Evolutionary conservation across 2,797 vertebrate species (phyloP), one percentile per base, ranked within the genome.

Genomic region (Rhinichthys osculus): DNA sequence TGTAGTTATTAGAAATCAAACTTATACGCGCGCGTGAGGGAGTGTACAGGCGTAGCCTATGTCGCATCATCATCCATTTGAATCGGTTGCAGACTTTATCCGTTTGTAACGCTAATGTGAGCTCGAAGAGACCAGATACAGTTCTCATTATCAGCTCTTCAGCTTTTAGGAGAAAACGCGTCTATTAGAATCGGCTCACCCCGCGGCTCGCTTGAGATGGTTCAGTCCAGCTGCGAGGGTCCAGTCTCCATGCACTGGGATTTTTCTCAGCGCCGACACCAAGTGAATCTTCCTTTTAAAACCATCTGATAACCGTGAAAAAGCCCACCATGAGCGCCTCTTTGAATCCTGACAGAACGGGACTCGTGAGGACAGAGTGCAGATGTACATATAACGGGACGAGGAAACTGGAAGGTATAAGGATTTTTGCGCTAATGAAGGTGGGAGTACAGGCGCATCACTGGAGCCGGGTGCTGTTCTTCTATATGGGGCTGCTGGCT

Each of bases 171-270:
- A 92, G 94, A 92, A 91, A 93, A 93, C 93, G 92, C 92, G 92
- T 90, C 72, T 86, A 82, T 91, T 90, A 92, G 91, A 93, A 94
- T 92, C 91, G 90, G 57, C 85, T 91, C 95, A 94, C 95, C 95
- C 94, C 92, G 93, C 92, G 92, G 92, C 94, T 92, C 91, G 92
- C 92, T 95, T 95, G 97, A 97, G 96, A 98, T 99, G 98, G 97
- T 99, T 98, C 96, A 97, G 97, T 97, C 98, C 97, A 97, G 97
- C 97, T 97, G 97, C 97, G 96, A 96, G 96, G 97, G 96, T 96
- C 96, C 96, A 95, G 95, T 95, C 96, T 97, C 96, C 95, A 97
- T 97, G 97, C 97, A 96, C 96, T 97, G 96, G 97, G 97, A 95
- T 97, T 97, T 97, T 95, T 96, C 96, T 93, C 95, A 96, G 96